A percentile compares a stretch with the other conserved stretches of the same genome.
These are phyloP conservation scores for Cosmia pyralina DNA, from an alignment of 2,888 invertebrate genomes.

Conservation along the genomic window DNA sequence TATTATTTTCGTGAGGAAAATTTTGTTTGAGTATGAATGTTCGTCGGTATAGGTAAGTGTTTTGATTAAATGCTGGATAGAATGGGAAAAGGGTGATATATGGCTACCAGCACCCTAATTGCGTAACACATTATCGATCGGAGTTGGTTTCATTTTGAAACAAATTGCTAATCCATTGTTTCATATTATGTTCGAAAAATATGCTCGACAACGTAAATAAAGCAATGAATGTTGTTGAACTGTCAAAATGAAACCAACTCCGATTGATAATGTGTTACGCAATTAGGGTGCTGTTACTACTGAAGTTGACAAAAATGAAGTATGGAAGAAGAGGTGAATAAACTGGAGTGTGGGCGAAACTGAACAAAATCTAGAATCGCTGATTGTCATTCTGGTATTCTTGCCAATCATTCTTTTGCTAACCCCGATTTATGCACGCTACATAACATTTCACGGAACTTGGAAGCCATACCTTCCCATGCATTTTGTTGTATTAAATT, in stretches of 20 bases:
- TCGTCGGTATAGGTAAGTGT: neutral
- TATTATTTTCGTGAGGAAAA: neutral
- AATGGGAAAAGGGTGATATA: neutral
- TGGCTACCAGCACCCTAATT: no score
- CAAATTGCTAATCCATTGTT: no score
- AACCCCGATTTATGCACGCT: slow-evolving; percentile 37
- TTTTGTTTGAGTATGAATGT: neutral
- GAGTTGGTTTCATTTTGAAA: no score
- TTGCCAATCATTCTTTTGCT: slow-evolving; percentile 18
- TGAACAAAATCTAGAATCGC: slow-evolving; percentile 7
- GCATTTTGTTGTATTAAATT: slow-evolving; percentile 56
- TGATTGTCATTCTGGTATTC: slow-evolving; percentile 7
- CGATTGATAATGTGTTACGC: no score
- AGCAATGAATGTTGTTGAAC: no score
- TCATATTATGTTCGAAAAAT: no score
- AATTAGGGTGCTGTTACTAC: neutral
- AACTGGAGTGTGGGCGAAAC: neutral
- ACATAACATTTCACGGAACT: slow-evolving; percentile 43
- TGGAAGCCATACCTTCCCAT: slow-evolving; percentile 48
- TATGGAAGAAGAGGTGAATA: neutral
- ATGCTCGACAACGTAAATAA: no score
- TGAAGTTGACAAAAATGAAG: neutral
- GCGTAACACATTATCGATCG: no score
- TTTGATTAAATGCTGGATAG: neutral
- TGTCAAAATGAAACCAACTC: no score